Conservation (phyloP, 2,797 vertebrate species). For the Pyrocephalus nanus region DNA sequence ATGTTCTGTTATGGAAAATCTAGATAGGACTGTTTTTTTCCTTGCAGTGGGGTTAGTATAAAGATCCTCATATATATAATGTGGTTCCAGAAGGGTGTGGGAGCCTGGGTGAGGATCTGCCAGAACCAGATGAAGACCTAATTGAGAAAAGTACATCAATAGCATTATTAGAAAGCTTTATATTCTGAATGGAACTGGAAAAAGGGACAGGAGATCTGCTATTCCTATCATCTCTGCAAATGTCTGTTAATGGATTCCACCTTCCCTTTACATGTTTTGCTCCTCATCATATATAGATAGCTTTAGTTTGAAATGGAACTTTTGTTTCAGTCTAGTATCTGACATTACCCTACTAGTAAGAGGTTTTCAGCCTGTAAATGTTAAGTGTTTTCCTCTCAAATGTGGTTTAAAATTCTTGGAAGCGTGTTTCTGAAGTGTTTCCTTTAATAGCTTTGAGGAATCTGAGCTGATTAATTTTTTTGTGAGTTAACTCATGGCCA, state of each 20-base stretch:
- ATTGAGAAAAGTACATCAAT: background rate
- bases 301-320: background rate
- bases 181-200: background rate
- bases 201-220: background rate
- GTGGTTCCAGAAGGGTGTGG: background rate
- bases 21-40: background rate
- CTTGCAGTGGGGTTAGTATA: background rate
- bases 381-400: background rate
- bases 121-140: background rate
- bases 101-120: background rate
- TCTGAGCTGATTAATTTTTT: background rate
- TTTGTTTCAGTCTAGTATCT: slow-evolving; percentile 20
- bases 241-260: background rate
- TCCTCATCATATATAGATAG: background rate
- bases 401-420: slow-evolving; percentile 18
- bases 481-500: background rate
- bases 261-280: background rate
- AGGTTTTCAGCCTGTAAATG: background rate
- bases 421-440: background rate
- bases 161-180: background rate
- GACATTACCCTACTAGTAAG: slow-evolving; percentile 3
- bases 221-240: background rate
- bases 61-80: background rate
- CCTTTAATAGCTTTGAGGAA: background rate
- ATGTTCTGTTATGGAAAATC: background rate